A percentile compares a stretch with the other conserved stretches of the same genome.
These are phyloP conservation scores for Hydra vulgaris DNA, from an alignment of 30 jellyfish, hydroid and myxozoan genomes.

Conservation along the genomic window DNA sequence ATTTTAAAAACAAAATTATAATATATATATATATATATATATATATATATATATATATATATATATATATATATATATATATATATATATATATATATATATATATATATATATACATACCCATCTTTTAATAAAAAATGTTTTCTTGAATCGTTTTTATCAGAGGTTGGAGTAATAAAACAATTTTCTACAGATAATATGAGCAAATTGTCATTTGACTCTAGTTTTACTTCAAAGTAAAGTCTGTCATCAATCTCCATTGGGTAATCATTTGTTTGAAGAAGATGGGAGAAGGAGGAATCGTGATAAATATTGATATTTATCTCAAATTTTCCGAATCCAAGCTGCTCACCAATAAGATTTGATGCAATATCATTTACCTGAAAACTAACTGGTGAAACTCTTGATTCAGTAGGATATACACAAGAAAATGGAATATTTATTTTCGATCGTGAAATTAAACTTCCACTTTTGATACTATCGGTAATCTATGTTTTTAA, in stretches of 20 bases:
- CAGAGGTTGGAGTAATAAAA: slow-evolving; percentile 62
- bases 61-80: no score
- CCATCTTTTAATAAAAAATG: slow-evolving; percentile 53
- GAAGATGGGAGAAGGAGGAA: slow-evolving; percentile 28
- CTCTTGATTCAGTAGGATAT: slow-evolving; percentile 60
- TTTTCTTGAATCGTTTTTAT: slow-evolving; percentile 37
- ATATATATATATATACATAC: no score
- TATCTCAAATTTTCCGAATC: slow-evolving; percentile 54
- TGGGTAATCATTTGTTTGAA: slow-evolving; percentile 34
- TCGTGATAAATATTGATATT: slow-evolving; percentile 37
- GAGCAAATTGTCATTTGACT: slow-evolving; percentile 48
- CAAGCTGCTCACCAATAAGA: slow-evolving; percentile 55
- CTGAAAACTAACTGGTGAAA: slow-evolving; percentile 61
- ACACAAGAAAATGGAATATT: slow-evolving; percentile 69
- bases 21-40: no score
- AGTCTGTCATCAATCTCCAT: slow-evolving; percentile 56
- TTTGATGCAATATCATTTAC: slow-evolving; percentile 44
- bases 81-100: no score
- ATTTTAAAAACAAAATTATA: no score
- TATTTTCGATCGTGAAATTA: slow-evolving; percentile 34
- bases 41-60: no score
- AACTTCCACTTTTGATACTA: slow-evolving; percentile 29
- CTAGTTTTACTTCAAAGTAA: slow-evolving; percentile 60
- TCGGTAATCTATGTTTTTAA: slow-evolving; percentile 21
- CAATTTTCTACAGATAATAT: slow-evolving; percentile 64